These are phyloP conservation scores for Macrosoma leucophasiata DNA, from an alignment of 2,888 invertebrate species.

Conservation along the genomic window DNA sequence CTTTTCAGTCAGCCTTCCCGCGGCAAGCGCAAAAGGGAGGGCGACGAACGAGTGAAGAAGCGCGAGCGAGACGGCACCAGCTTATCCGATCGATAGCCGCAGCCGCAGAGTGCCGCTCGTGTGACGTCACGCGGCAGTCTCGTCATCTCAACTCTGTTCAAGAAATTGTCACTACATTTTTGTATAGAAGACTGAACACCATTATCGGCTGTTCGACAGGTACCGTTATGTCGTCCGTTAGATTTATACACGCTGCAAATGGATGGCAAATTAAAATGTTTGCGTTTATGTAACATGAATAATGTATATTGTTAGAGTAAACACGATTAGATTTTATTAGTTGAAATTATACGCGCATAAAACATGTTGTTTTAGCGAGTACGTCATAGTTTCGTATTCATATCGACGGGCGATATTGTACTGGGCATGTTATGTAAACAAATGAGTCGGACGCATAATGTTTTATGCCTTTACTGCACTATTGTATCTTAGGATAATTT, in stretches of 20 bases:
- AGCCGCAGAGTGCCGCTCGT: slow-evolving; percentile 71
- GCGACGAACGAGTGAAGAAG: slow-evolving; percentile 39
- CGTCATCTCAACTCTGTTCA: slow-evolving; percentile 71
- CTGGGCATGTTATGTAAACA: too few relatives aligned
- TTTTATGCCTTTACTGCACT: too few relatives aligned
- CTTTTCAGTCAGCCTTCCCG: slow-evolving; percentile 52
- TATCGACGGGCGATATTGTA: too few relatives aligned
- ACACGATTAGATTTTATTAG: too few relatives aligned
- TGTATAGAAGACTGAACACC: slow-evolving; percentile 37
- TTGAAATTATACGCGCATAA: too few relatives aligned
- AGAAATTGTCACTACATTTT: slow-evolving; percentile 68
- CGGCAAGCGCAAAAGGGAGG: slow-evolving; percentile 47
- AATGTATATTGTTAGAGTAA: slow-evolving; percentile 9
- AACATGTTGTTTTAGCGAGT: too few relatives aligned
- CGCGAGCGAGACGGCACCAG: slow-evolving; percentile 54
- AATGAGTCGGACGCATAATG: too few relatives aligned
- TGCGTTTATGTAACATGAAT: slow-evolving; percentile 10
- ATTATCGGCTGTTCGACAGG: slow-evolving; percentile 26
- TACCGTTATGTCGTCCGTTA: slow-evolving; percentile 17
- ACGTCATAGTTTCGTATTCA: too few relatives aligned
- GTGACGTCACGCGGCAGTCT: slow-evolving; percentile 71
- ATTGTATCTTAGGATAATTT: too few relatives aligned
- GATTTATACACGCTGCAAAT: slow-evolving; percentile 19
- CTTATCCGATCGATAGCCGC: slow-evolving; percentile 73
- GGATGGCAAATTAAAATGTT: slow-evolving; percentile 14